Percentiles rank a stretch among this genome's conserved stretches.
Conservation (phyloP, 2,797 vertebrate genomes). For the Anguilla marmorata region DNA sequence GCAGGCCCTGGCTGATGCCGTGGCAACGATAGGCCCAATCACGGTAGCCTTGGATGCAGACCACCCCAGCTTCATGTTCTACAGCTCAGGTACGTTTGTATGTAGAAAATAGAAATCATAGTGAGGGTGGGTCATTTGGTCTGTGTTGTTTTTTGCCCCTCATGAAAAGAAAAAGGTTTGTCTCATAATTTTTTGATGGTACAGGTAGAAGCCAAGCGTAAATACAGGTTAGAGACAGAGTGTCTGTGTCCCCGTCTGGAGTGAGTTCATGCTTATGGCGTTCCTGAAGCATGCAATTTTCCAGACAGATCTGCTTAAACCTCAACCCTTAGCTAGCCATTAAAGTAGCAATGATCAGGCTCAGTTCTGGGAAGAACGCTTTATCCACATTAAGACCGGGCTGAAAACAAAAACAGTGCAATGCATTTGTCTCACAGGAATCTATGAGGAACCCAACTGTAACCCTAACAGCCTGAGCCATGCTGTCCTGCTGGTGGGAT, state of each 20-base stretch:
- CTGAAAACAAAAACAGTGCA: background rate
- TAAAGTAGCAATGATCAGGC: background rate
- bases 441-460: slow-evolving; percentile 71
- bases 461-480: slow-evolving; percentile 71
- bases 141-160: background rate
- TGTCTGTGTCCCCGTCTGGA: background rate
- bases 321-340: background rate
- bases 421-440: slow-evolving; percentile 57
- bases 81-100: slow-evolving; percentile 70
- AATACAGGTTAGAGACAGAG: slow-evolving; percentile 8
- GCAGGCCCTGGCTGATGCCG: slow-evolving; percentile 72
- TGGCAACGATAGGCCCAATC: slow-evolving; percentile 74
- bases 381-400: background rate
- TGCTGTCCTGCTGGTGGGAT: slow-evolving; percentile 74
- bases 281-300: slow-evolving; percentile 4
- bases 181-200: background rate
- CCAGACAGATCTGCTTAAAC: background rate
- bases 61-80: slow-evolving; percentile 76
- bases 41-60: slow-evolving; percentile 74
- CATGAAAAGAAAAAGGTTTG: background rate
- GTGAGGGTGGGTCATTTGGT: background rate
- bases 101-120: background rate
- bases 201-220: background rate
- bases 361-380: background rate
- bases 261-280: slow-evolving; percentile 5